Base-by-base conservation (phyloP, 2,888 invertebrate species). In the Prosapia bicincta region DNA sequence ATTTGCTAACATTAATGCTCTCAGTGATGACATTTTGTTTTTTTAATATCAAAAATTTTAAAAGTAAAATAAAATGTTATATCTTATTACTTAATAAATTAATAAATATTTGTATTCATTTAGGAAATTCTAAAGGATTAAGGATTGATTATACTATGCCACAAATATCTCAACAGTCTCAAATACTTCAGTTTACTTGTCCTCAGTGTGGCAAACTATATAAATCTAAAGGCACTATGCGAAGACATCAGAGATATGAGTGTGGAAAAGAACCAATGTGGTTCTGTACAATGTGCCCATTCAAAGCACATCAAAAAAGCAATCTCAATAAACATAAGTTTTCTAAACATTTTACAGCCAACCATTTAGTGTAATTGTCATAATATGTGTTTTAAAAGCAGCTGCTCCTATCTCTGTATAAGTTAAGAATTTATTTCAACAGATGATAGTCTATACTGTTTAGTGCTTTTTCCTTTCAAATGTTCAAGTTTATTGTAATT, bases 211-310 rank as follows among this genome's bases (percentile, higher is more conserved):
- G 78, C 24, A 74, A 78, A n/a, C 66, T 70, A 6, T 81, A 80
- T 74, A 78, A 78, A 25, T 38, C 77, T 71, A 75, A 75, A 13
- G 76, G 78, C 15, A 80, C 78, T 70, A 69, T 80, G 66, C 74
- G 76, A 6, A 66, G 74, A 13, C 78, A 78, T 38, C 43, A 74
- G 26, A 70, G 54, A 20, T 86, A 86, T 79, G 81, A 83, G 74
- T 82, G 82, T 75, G 77, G 80, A 26, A 77, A 78, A 30, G 74
- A 79, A 79, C 74, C 76, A 20, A 71, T 65, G 24, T 78, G 69
- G 66, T 15, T 30, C 26, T 78, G 76, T 24, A 20, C n/a, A 15
- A 7, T 72, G 20, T 72, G 71, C 66, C 71, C 71, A 5, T 72
- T 72, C 71, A 25, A 23, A 7, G 66, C 71, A 5, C 65, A 26